phyloP scores from a whole-genome alignment of 2,888 invertebrate species.

The Heliconius erato region DNA sequence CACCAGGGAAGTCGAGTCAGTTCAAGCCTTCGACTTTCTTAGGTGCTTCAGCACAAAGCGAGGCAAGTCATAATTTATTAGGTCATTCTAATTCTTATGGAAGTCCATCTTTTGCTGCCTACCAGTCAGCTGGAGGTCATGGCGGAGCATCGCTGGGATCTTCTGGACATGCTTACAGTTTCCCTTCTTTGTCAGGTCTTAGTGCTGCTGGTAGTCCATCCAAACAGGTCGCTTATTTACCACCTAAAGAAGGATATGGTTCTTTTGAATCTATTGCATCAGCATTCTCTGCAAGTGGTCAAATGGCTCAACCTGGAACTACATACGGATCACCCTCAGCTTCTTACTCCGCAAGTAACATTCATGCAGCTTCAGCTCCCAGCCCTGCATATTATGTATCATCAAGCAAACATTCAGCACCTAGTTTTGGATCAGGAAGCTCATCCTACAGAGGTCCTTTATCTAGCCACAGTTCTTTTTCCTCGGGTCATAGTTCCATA shows the following conservation, averaged over 20 bases:
- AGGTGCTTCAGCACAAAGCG: conserved; percentile 74
- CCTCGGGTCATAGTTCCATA: conserved; percentile 69
- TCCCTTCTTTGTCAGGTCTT: conserved; percentile 66
- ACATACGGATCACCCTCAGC: conserved; percentile 71
- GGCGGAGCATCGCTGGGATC: conserved; percentile 61
- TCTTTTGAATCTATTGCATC: conserved; percentile 66
- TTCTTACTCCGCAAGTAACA: conserved; percentile 64
- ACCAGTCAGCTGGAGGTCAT: conserved; percentile 61
- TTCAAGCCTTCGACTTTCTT: conserved; percentile 82
- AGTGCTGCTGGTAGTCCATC: conserved; percentile 64
- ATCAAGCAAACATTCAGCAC: conserved; percentile 67
- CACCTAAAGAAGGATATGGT: conserved; percentile 70
- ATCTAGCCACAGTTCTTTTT: conserved; percentile 68
- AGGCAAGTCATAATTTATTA: conserved; percentile 68
- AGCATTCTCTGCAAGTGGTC: conserved; percentile 70
- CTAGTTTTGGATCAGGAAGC: conserved; percentile 69
- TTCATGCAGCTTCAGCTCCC: conserved; percentile 70
- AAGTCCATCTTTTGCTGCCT: conserved; percentile 56
- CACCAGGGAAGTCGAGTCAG: conserved; percentile 66
- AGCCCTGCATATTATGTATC: conserved; percentile 72
- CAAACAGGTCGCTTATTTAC: conserved; percentile 69
- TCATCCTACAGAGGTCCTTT: conserved; percentile 70
- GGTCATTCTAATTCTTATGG: conserved; percentile 62
- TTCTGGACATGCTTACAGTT: conserved; percentile 64
- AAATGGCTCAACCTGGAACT: conserved; percentile 68